Base-by-base conservation (phyloP, 30 jellyfish, hydroid and myxozoan genomes). In the Chrysaora quinquecirrha region DNA sequence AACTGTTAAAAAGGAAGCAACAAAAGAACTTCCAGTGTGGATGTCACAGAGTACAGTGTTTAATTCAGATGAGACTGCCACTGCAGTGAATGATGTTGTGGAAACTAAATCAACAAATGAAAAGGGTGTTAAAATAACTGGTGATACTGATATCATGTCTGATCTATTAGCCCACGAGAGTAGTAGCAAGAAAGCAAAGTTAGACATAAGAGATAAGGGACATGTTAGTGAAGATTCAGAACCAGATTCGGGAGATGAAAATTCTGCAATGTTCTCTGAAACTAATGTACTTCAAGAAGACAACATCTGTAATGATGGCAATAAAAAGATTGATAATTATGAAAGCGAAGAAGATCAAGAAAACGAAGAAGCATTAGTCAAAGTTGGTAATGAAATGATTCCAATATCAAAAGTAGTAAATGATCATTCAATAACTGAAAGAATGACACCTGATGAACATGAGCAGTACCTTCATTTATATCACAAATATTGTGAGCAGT, bases 21-120 rank as follows among this genome's bases (percentile, higher is more conserved):
- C 87, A 6, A 95, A 95, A 80, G 97, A 79, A 60, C 87, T 83
- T 3, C 99, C 99, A 48, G 95, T 89, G 22, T 95, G 97, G 99
- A 76, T 95, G 82, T 68, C 97, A 0, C 88, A 95, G 48, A 95
- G 99, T 60, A 94, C 99, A 32, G 99, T 94, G 24, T 94, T 74
- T 46, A 79, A 94, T 2, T 66, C 84, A 20, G 77, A 74, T 33
- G 60, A 95, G 28, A 56, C 75, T 1, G 85, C 69, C 0, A 58
- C 84, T 24, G 74, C 29, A 43, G 49, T 22, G 19, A 66, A 48
- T 49, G 84, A 84, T 65, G 29, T 46, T 24, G 24, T 49, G 7
- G 88, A 35, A 22, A 73, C 68, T 64, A 73, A 73, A 21, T 79
- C 49, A 38, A 65, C 48, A 14, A 25, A 1, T 28, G 24, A 73